Conservation (phyloP, 64 coral and sea anemone genomes). For the Montipora sp. region DNA sequence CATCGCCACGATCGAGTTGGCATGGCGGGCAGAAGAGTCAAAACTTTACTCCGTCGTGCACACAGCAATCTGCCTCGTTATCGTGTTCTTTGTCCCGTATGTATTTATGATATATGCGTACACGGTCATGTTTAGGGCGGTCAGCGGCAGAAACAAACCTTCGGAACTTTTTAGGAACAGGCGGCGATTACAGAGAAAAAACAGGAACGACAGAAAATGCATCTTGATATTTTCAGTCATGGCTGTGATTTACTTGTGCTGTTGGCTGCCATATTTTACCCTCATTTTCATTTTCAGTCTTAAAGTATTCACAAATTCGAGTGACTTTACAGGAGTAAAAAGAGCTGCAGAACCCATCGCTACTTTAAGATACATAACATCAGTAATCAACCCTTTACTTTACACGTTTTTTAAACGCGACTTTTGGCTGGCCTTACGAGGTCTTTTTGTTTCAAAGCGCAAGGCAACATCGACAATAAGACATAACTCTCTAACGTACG, state of each 20-base stretch:
- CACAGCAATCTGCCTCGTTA: background rate
- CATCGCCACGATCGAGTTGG: background rate
- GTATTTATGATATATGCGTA: conserved; percentile 38
- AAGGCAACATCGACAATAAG: background rate
- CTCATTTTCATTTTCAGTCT: background rate
- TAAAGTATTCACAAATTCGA: background rate
- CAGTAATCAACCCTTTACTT: conserved; percentile 10
- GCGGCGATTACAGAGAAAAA: background rate
- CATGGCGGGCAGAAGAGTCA: background rate
- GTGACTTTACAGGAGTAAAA: background rate
- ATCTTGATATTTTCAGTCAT: conserved; percentile 31
- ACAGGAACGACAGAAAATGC: background rate
- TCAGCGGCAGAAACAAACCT: conserved; percentile 15
- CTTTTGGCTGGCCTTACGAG: conserved; percentile 21
- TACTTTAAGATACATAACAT: conserved; percentile 13
- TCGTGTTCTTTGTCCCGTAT: conserved; percentile 32
- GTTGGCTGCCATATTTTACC: conserved; percentile 38
- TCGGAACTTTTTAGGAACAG: background rate
- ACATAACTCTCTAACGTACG: background rate
- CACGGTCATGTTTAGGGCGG: conserved; percentile 25
- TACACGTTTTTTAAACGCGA: conserved; percentile 54
- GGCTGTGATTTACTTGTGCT: background rate
- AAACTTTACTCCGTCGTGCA: background rate
- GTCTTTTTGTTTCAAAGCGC: background rate
- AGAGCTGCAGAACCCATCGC: background rate